A percentile compares a stretch with the other conserved stretches of the same genome.
Conservation (phyloP, 92 coral and sea anemone genomes). For the Bergia puertoricense region DNA sequence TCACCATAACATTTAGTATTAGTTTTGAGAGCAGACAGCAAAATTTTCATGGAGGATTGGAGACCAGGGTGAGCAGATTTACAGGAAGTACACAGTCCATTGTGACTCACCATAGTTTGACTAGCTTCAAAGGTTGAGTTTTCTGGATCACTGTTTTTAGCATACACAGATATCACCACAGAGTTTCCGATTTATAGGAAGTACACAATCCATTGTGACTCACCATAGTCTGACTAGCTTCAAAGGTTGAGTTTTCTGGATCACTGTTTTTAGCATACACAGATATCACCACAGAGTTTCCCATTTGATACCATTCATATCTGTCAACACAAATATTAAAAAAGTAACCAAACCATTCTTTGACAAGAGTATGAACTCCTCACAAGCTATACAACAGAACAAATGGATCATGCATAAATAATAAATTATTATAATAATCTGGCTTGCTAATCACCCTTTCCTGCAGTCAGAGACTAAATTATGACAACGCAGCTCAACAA, state of each 20-base stretch:
- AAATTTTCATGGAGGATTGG: too few species aligned
- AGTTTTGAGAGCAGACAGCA: too few species aligned
- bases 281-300: constrained; percentile 78
- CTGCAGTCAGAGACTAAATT: too few species aligned
- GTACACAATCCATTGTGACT: constrained; percentile 25
- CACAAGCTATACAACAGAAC: too few species aligned
- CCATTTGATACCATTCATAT: constrained; percentile 96
- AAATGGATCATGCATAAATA: too few species aligned
- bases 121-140: constrained; percentile 83
- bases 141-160: constrained; percentile 84
- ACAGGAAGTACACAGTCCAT: not conserved
- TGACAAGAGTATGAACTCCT: too few species aligned
- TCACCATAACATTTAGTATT: too few species aligned
- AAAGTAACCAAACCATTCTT: not conserved
- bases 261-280: constrained; percentile 84
- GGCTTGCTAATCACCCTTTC: too few species aligned
- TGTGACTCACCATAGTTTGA: constrained; percentile 72
- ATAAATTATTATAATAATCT: too few species aligned
- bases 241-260: constrained; percentile 81
- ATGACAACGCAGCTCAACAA: too few species aligned
- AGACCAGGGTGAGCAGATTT: too few species aligned
- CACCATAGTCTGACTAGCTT: constrained; percentile 86
- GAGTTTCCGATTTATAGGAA: constrained; percentile 89
- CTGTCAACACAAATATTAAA: constrained; percentile 32
- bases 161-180: constrained; percentile 83